These are phyloP conservation scores for Achroia grisella DNA, from an alignment of 1,140 invertebrate genomes.

Conservation along the genomic window DNA sequence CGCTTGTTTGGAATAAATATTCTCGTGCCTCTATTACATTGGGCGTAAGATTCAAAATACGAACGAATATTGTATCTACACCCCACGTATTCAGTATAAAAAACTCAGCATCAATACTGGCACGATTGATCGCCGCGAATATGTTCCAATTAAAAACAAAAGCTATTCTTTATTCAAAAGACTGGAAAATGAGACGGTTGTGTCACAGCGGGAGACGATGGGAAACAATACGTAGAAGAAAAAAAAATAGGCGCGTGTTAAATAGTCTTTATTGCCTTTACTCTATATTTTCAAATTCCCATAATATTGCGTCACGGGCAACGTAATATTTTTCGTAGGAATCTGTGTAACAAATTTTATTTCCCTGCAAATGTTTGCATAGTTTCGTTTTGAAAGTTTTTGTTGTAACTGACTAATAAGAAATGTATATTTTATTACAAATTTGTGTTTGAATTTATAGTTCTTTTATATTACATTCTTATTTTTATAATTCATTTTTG, in stretches of 20 bases:
- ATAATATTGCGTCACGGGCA: too few species aligned
- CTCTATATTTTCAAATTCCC: too few species aligned
- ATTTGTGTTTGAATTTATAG: too few species aligned
- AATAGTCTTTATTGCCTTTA: background rate
- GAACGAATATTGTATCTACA: background rate
- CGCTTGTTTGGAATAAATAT: background rate
- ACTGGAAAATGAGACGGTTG: background rate
- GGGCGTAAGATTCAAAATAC: background rate
- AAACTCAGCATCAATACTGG: background rate
- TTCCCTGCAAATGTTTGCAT: too few species aligned
- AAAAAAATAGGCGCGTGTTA: background rate
- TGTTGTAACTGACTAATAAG: too few species aligned
- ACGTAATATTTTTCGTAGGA: too few species aligned
- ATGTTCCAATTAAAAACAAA: constrained; percentile 5
- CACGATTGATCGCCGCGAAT: constrained; percentile 2
- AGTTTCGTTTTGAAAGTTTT: too few species aligned
- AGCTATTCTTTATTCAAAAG: constrained; percentile 4
- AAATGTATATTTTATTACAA: too few species aligned
- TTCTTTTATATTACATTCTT: too few species aligned
- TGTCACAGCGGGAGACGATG: background rate
- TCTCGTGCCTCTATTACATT: background rate
- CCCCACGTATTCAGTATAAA: background rate
- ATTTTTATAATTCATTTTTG: too few species aligned
- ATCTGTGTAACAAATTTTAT: too few species aligned
- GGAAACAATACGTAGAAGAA: background rate